Base-by-base conservation (phyloP, 2,113 vertebrate genomes). In the Microcebus murinus region DNA sequence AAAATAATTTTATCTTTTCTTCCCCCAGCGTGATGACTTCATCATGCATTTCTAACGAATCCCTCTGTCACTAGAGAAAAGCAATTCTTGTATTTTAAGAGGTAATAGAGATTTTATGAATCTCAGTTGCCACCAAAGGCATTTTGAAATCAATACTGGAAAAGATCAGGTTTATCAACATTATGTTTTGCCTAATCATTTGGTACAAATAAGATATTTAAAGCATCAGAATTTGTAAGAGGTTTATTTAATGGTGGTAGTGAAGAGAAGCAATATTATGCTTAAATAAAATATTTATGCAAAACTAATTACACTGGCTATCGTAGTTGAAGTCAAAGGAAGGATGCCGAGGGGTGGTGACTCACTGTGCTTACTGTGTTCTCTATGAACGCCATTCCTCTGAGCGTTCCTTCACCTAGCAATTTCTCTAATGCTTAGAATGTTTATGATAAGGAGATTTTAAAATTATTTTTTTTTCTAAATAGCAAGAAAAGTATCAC, bases 141-240 rank as follows among this genome's bases (percentile, higher is more conserved):
- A 76, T 95, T 92, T 67, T 29, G 21, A 61, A 96, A 87, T 96
- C 83, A 71, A 14, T 42, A 45, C 21, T 65, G 55, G 17, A 50
- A 95, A 97, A 89, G 90, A 87, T 10, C 36, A 85, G 21, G 25
- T 34, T 68, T 87, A 73, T 93, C 96, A 82, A 65, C 29, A 52
- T 79, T 55, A 48, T 55, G 11, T 81, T 86, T 95, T 92, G 6
- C 91, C 61, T 87, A 85, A 7, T 93, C 73, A 84, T 94, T 57
- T 70, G 17, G 27, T 92, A 57, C 21, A 76, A 73, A 52, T 73
- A 80, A 85, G 15, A 48, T 9, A n/a, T 5, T 59, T 68, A 90
- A 71, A 67, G 15, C 48, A 55, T 29, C 52, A 70, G 88, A 52
- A 25, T 91, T 52, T 63, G 4, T 87, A 67, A 95, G 92, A 65